Base-by-base conservation (phyloP, 2,888 invertebrate genomes). In the Phengaris alcon region DNA sequence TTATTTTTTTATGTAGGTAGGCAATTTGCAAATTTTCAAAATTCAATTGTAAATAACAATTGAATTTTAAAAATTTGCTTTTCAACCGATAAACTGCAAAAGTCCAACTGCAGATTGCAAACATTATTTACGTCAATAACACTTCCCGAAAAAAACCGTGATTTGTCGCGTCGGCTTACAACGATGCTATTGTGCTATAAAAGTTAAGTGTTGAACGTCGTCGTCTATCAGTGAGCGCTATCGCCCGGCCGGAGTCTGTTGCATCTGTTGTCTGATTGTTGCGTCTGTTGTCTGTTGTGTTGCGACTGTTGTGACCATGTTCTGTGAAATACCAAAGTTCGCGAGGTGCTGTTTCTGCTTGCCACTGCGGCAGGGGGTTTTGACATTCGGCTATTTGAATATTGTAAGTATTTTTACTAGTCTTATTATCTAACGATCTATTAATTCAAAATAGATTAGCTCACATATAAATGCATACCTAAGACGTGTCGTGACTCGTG, bases 301-400 rank as follows among this genome's bases (percentile, higher is more conserved):
- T 51, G 52, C 51, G n/a, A 48, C 54, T 55, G 15, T 64, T 74
- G 51, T 10, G 48, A 82, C 79, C 76, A 91, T 91, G 91, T 90
- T 89, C 80, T 90, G 90, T 80, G 91, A 90, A 51, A 79, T 83
- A 75, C 85, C 84, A 0, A 79, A 80, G n/a, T 80, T 85, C 35
- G 81, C 82, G 6, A 79, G 91, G 75, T 92, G 91, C 78, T 91
- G 91, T 76, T 90, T 91, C 73, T 92, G 91, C 79, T 78, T 92
- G 82, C 91, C 91, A 0, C 76, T 92, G 5, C 79, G 91, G 35
- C 84, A 83, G 75, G 91, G 91, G 2, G 84, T 90, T 0, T 77
- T 91, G 2, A 81, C 83, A 0, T 88, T 90, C 75, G 91, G 86
- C 75, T 91, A 90, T 77, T 77, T 89, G 35, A 89, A 88, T 80